These are phyloP conservation scores for Bucco capensis DNA, from an alignment of 2,113 vertebrate species.

Conservation along the genomic window DNA sequence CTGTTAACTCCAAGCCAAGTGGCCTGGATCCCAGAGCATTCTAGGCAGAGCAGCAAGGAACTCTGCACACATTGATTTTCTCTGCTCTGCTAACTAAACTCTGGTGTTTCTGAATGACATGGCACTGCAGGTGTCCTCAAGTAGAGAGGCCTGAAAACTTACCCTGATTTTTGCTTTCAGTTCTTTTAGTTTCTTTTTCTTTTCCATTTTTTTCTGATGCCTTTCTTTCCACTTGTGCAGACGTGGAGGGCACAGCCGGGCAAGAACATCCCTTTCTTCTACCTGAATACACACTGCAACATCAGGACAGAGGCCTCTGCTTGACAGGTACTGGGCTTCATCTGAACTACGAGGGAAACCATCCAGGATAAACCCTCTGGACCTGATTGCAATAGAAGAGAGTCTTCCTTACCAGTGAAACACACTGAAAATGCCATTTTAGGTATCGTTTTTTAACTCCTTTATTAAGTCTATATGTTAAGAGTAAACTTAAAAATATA, in stretches of 20 bases:
- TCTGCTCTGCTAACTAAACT: background rate
- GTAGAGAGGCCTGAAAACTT: background rate
- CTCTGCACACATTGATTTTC: background rate
- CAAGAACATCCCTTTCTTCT: constrained; percentile 75
- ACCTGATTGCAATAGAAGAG: constrained; percentile 72
- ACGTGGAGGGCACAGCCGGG: constrained; percentile 77
- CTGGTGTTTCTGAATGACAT: background rate
- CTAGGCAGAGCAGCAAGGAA: background rate
- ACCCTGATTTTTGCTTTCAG: constrained; percentile 80
- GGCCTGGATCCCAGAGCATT: background rate
- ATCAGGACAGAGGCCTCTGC: constrained; percentile 85
- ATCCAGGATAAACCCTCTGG: constrained; percentile 90
- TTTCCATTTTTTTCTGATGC: constrained; percentile 57
- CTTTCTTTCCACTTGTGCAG: constrained; percentile 80
- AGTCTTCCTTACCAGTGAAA: background rate
- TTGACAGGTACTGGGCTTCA: constrained; percentile 80
- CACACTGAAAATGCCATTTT: background rate
- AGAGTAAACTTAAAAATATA: background rate
- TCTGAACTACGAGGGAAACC: constrained; percentile 83
- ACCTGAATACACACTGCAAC: constrained; percentile 73
- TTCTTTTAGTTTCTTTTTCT: constrained; percentile 71
- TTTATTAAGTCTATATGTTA: background rate
- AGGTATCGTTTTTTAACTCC: no score
- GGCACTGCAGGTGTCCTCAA: background rate
- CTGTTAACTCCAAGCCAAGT: background rate